Conservation (phyloP, 2,113 vertebrate genomes). For the Ophiodon elongatus region DNA sequence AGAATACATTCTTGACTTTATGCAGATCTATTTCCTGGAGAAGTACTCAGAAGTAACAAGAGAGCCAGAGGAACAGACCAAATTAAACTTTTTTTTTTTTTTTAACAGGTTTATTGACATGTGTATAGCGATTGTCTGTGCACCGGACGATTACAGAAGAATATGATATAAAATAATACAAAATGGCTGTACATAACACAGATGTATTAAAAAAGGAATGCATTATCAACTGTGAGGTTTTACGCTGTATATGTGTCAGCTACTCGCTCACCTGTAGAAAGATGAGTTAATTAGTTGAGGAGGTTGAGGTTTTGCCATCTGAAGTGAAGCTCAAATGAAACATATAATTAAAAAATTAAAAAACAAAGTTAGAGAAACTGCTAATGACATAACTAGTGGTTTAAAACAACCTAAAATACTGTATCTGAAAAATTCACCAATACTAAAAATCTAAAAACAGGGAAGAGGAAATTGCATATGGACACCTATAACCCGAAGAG, state of each 20-base stretch:
- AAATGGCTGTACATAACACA: conserved; percentile 71
- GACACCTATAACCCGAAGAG: conserved; percentile 24
- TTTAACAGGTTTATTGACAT: conserved; percentile 84
- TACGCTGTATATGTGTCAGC: conserved; percentile 62
- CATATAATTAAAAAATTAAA: neutral
- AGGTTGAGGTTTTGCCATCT: conserved; percentile 57
- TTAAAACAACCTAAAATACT: conserved; percentile 50
- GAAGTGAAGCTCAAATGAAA: conserved; percentile 33
- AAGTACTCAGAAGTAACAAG: neutral
- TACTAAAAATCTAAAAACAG: conserved; percentile 37
- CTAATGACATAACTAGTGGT: conserved; percentile 40
- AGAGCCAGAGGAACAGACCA: neutral
- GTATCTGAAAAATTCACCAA: conserved; percentile 17
- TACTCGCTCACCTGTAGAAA: conserved; percentile 45
- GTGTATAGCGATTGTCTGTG: conserved; percentile 86
- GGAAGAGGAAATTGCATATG: conserved; percentile 42
- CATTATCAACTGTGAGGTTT: conserved; percentile 72
- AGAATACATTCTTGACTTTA: neutral
- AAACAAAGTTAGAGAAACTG: conserved; percentile 25
- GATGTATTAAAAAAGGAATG: conserved; percentile 73
- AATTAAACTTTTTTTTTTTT: conserved; percentile 67
- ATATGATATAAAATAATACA: conserved; percentile 78
- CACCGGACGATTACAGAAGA: conserved; percentile 81
- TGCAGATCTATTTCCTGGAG: neutral
- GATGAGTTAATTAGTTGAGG: conserved; percentile 56